These are phyloP conservation scores for Melinaea marsaeus DNA, from an alignment of 2,888 invertebrate genomes.

Conservation along the genomic window DNA sequence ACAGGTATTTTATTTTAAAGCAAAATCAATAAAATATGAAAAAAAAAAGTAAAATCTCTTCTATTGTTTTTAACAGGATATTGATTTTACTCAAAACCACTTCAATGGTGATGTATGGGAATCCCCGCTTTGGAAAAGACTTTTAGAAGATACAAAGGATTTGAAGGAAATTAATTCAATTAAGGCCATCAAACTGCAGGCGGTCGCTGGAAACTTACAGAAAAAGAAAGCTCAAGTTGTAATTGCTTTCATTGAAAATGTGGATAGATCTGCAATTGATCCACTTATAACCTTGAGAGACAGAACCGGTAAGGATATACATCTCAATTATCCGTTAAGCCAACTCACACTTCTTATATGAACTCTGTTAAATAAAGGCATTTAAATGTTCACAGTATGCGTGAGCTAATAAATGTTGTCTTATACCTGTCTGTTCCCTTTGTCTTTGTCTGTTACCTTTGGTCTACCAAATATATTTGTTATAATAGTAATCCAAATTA, in stretches of 20 bases:
- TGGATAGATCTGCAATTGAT: constrained; percentile 66
- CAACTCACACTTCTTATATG: background rate
- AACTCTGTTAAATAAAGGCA: too few relatives aligned
- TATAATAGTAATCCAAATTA: background rate
- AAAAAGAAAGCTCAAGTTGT: constrained; percentile 61
- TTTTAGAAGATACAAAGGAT: constrained; percentile 50
- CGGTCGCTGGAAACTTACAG: constrained; percentile 52
- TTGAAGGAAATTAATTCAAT: constrained; percentile 55
- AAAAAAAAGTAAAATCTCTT: background rate
- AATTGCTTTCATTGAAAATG: constrained; percentile 61
- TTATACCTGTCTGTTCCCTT: too few relatives aligned
- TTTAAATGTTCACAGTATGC: too few relatives aligned
- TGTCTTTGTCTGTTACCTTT: too few relatives aligned
- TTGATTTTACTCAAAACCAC: constrained; percentile 58
- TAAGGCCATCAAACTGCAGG: constrained; percentile 59
- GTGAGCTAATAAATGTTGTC: too few relatives aligned
- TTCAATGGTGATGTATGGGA: constrained; percentile 57
- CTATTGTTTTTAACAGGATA: constrained; percentile 49
- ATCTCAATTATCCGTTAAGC: background rate
- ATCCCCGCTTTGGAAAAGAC: constrained; percentile 57
- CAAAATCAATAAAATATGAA: too few relatives aligned
- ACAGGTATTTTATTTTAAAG: constrained; percentile 51
- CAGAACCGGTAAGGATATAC: constrained; percentile 48
- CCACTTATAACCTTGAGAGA: constrained; percentile 64
- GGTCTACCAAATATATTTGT: background rate